A percentile compares a stretch with the other conserved stretches of the same genome.
phyloP scores from a whole-genome alignment of 2,888 invertebrate genomes.

The Agrochola macilenta region DNA sequence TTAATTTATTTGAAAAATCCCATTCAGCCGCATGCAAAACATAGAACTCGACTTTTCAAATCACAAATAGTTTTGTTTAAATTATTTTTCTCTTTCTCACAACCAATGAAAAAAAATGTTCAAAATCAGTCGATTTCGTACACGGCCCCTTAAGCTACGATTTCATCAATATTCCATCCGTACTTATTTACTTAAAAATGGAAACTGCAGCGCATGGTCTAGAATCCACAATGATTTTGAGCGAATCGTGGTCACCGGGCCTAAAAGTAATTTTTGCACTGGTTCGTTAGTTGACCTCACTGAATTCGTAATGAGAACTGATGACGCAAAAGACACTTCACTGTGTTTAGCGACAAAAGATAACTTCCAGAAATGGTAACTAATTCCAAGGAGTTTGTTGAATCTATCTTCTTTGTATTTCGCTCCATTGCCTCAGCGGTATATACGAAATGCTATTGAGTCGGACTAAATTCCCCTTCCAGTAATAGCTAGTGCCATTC shows the following conservation, averaged over 20 bases:
- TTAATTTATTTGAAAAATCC: no score
- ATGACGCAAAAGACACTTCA: conserved; percentile 27
- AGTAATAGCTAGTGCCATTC: conserved; percentile 75
- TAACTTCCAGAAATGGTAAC: conserved; percentile 14
- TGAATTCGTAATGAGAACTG: conserved; percentile 35
- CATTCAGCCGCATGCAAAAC: no score
- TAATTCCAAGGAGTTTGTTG: conserved; percentile 57
- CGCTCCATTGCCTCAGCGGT: conserved; percentile 62
- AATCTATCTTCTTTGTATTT: conserved; percentile 64
- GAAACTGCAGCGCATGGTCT: conserved; percentile 66
- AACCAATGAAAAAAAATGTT: no score
- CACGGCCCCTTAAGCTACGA: not conserved
- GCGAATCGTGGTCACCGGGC: conserved; percentile 42
- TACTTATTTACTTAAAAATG: conserved; percentile 69
- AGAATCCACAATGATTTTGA: conserved; percentile 72
- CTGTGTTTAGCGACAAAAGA: conserved; percentile 3
- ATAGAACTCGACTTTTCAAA: no score
- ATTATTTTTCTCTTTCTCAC: no score
- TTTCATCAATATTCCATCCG: conserved; percentile 67
- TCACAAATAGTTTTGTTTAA: no score
- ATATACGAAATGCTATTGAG: conserved; percentile 68
- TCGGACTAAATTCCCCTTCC: conserved; percentile 71
- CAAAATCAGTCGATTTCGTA: no score
- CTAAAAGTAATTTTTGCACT: conserved; percentile 47
- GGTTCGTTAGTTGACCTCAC: conserved; percentile 49